These are phyloP conservation scores for Tylochromis polylepis DNA, from an alignment of 2,113 vertebrate species.

Conservation along the genomic window DNA sequence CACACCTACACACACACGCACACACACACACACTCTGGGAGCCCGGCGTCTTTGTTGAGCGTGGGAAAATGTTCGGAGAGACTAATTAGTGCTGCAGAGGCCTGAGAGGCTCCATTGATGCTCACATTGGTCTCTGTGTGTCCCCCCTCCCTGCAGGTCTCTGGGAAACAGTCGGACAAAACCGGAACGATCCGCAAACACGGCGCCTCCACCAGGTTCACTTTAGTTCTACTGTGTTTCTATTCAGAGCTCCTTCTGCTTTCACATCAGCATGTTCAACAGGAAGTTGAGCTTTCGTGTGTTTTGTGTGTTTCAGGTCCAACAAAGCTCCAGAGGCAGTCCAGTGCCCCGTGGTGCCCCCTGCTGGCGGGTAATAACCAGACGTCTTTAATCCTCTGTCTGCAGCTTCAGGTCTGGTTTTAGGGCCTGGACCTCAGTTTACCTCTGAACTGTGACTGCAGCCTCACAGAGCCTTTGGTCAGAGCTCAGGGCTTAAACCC, in stretches of 20 bases:
- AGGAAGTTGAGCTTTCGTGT: not conserved
- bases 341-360: constrained; percentile 60
- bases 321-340: constrained; percentile 54
- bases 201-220: constrained; percentile 57
- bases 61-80: constrained; percentile 54
- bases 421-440: not conserved
- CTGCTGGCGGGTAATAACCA: constrained; percentile 28
- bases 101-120: constrained; percentile 46
- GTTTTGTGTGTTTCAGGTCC: constrained; percentile 38
- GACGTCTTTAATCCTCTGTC: not conserved
- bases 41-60: constrained; percentile 27
- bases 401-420: not conserved
- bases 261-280: not conserved
- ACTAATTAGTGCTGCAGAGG: constrained; percentile 26
- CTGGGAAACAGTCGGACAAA: constrained; percentile 57
- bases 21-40: not conserved
- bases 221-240: not conserved
- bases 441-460: not conserved
- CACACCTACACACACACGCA: not conserved
- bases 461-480: not conserved
- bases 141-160: constrained; percentile 39
- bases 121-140: not conserved
- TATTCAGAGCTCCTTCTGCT: not conserved
- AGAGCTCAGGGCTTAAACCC: not conserved
- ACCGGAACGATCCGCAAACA: constrained; percentile 59